These are phyloP conservation scores for Podabrus alpinus DNA, from an alignment of 2,888 invertebrate species.

Conservation along the genomic window DNA sequence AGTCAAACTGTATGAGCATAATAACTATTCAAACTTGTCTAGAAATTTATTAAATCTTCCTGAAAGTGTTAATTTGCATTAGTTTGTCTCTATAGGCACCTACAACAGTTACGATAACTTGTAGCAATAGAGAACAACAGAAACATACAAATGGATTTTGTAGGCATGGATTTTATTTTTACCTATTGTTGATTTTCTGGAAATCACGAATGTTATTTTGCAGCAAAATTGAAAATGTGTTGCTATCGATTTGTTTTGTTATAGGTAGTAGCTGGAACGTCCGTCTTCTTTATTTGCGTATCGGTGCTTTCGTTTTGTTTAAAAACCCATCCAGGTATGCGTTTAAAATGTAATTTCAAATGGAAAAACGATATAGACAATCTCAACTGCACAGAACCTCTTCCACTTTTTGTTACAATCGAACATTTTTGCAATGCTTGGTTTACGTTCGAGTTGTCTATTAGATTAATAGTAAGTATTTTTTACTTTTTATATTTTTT, in stretches of 20 bases:
- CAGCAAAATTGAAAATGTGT: background rate
- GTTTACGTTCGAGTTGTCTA: constrained; percentile 92
- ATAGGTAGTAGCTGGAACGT: constrained; percentile 88
- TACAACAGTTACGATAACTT: background rate
- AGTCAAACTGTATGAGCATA: background rate
- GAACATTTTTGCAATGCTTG: constrained; percentile 93
- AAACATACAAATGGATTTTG: background rate
- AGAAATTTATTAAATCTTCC: background rate
- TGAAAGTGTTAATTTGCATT: background rate
- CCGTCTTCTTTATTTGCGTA: constrained; percentile 95
- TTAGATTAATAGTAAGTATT: constrained; percentile 80
- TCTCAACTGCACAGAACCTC: constrained; percentile 49
- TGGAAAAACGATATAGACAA: constrained; percentile 35
- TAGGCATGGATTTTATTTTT: background rate
- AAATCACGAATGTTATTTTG: background rate
- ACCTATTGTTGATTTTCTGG: background rate
- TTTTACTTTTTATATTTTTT: background rate
- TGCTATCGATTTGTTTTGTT: background rate
- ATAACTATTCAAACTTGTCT: background rate
- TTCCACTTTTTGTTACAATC: constrained; percentile 83
- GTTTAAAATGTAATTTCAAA: constrained; percentile 58
- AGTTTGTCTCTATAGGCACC: background rate
- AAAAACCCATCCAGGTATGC: constrained; percentile 90
- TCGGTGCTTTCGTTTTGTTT: constrained; percentile 95
- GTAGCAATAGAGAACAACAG: background rate